phyloP scores from a whole-genome alignment of 2,797 vertebrate genomes.

The Phoxinus dragarum region DNA sequence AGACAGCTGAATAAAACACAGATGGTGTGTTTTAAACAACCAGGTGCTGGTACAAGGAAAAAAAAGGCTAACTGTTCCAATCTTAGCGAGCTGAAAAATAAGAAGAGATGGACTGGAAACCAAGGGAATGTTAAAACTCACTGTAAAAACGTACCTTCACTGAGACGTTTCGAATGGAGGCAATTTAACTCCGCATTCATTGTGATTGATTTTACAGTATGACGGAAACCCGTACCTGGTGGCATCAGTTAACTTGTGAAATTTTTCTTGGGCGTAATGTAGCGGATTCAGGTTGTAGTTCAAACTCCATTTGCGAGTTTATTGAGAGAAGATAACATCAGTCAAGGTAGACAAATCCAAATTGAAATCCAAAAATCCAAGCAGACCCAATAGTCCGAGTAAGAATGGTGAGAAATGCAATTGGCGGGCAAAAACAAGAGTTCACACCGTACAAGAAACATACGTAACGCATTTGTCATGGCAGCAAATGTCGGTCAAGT shows the following conservation, averaged over 20 bases:
- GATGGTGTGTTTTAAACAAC: conserved; percentile 57
- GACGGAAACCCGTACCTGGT: not conserved
- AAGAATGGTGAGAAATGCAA: not conserved
- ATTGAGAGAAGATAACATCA: conserved; percentile 34
- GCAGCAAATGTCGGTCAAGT: not conserved
- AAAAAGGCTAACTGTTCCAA: conserved; percentile 27
- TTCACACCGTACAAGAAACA: conserved; percentile 3
- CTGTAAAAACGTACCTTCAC: not conserved
- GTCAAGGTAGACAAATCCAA: conserved; percentile 36
- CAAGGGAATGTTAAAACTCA: not conserved
- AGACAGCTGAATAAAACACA: conserved; percentile 58
- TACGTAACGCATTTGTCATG: not conserved
- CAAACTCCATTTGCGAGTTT: conserved; percentile 39
- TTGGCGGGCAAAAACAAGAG: not conserved
- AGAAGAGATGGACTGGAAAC: not conserved
- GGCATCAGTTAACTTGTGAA: not conserved
- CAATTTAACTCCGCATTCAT: not conserved
- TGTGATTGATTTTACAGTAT: conserved; percentile 30
- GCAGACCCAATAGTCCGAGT: not conserved
- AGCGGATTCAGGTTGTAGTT: conserved; percentile 38
- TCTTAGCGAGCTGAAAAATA: conserved; percentile 1
- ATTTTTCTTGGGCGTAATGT: not conserved
- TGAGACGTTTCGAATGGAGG: not conserved
- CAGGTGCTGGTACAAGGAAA: conserved; percentile 45
- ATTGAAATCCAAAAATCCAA: conserved; percentile 33